Evolutionary conservation across 1,140 invertebrate species (phyloP).

Genomic region (Drosophila kanapiae): DNA sequence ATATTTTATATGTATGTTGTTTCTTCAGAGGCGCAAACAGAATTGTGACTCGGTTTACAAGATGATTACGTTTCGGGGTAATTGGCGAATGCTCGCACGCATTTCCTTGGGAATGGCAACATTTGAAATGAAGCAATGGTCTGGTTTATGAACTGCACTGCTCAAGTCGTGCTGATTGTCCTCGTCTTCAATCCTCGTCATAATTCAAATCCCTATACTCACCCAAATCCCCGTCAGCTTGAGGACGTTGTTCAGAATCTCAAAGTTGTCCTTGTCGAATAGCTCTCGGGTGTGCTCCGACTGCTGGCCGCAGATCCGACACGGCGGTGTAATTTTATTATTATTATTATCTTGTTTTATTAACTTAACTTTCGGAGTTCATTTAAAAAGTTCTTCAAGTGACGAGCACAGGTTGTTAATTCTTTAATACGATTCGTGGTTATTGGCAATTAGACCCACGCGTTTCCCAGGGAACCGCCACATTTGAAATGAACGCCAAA

Average conservation of each 20-base stretch:
- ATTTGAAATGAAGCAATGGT: not conserved
- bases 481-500: not conserved
- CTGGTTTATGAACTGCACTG: not conserved
- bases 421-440: not conserved
- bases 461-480: not conserved
- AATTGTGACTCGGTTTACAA: not conserved
- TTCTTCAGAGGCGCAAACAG: not conserved
- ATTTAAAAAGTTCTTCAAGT: not conserved
- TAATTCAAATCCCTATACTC: not conserved
- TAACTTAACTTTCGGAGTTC: not conserved
- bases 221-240: conserved; percentile 28
- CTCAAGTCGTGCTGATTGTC: too few relatives aligned
- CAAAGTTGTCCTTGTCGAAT: conserved; percentile 10
- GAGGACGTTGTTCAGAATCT: conserved; percentile 17
- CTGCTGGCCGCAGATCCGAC: conserved; percentile 24
- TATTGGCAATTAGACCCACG: not conserved
- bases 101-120: not conserved
- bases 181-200: not conserved
- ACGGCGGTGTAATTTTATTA: conserved; percentile 17
- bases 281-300: conserved; percentile 7
- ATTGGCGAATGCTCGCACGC: not conserved
- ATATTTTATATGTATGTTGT: not conserved
- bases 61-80: not conserved
- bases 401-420: not conserved
- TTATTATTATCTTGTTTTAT: not conserved